Evolutionary conservation across 2,797 vertebrate species (phyloP), one percentile per base, ranked within the genome.

Genomic region (Esox lucius): DNA sequence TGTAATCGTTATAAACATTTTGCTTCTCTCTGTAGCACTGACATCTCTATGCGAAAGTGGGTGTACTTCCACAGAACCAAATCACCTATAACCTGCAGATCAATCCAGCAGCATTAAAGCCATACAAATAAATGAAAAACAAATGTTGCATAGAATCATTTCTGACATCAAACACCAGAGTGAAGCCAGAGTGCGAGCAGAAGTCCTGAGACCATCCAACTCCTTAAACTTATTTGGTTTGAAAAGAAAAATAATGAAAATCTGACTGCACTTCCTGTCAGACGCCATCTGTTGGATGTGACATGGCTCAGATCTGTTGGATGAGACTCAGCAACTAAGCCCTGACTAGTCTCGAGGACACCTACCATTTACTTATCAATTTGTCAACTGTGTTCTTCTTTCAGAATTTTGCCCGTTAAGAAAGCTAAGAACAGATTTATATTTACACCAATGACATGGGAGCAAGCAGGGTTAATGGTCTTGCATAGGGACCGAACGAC

Each of bases 141-240:
- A 42, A 66, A 80, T 87, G 88, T 93, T 93, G 92, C 92, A 93
- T 93, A 93, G 92, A 92, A 91, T 92, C 75, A 88, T 90, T 86
- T 88, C 80, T 80, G 83, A 90, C 85, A 80, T 87, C 69, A 80
- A 84, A 68, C 90, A 89, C 39, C 88, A 90, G 87, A 84, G 80
- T 88, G 87, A 88, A 82, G 84, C 83, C 84, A 62, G 81, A 81
- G 85, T 78, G 77, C 66, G 49, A 75, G 81, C 76, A 42, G 48
- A 87, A 83, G 86, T 92, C 90, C 89, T 92, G 91, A 92, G 90
- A 90, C 87, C 84, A 82, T 87, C 82, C 76, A 77, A 87, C 76
- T 76, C 39, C 72, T 1, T 73, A 33, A 74, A 17, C 17, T 77
- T 84, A 91, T 91, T 87, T 81, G 85, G 86, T 89, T 90, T 75